A percentile compares a stretch with the other conserved stretches of the same genome.
phyloP scores from a whole-genome alignment of 2,888 invertebrate species.

The Drosophila robusta region DNA sequence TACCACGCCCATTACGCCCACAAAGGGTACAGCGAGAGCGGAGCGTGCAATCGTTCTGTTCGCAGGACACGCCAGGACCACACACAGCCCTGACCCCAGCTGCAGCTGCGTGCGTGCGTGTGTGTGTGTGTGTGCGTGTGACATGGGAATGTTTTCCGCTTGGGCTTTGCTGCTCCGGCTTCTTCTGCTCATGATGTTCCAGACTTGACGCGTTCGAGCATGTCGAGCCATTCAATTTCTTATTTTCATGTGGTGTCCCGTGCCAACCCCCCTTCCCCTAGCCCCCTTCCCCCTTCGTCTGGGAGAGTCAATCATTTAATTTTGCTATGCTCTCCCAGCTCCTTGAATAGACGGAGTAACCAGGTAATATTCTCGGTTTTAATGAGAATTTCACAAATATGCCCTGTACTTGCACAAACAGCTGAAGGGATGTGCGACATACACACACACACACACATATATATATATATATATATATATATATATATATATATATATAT shows the following conservation, averaged over 20 bases:
- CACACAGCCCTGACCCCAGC: constrained; percentile 21
- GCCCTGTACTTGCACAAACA: background rate
- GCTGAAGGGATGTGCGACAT: too few relatives aligned
- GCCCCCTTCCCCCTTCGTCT: background rate
- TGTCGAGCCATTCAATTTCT: constrained; percentile 69
- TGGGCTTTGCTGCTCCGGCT: constrained; percentile 27
- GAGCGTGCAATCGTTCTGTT: constrained; percentile 35
- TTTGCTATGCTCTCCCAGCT: constrained; percentile 22
- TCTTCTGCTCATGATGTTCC: constrained; percentile 50
- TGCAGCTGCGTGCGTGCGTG: constrained; percentile 27
- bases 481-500: too few relatives aligned
- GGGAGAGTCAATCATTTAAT: constrained; percentile 44
- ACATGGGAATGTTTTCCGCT: constrained; percentile 51
- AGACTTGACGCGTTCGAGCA: constrained; percentile 55
- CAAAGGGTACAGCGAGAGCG: constrained; percentile 35
- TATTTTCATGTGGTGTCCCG: constrained; percentile 65
- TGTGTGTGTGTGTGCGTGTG: constrained; percentile 7
- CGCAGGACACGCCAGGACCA: constrained; percentile 27
- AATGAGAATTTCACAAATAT: constrained; percentile 33
- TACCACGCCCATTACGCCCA: constrained; percentile 44
- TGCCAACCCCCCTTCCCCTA: constrained; percentile 24
- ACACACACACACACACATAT: too few relatives aligned
- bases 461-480: too few relatives aligned
- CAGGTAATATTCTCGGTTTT: constrained; percentile 25
- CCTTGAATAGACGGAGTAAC: constrained; percentile 8